These are phyloP conservation scores for Pseudopleuronectes americanus DNA, from an alignment of 2,797 vertebrate genomes.

Conservation along the genomic window DNA sequence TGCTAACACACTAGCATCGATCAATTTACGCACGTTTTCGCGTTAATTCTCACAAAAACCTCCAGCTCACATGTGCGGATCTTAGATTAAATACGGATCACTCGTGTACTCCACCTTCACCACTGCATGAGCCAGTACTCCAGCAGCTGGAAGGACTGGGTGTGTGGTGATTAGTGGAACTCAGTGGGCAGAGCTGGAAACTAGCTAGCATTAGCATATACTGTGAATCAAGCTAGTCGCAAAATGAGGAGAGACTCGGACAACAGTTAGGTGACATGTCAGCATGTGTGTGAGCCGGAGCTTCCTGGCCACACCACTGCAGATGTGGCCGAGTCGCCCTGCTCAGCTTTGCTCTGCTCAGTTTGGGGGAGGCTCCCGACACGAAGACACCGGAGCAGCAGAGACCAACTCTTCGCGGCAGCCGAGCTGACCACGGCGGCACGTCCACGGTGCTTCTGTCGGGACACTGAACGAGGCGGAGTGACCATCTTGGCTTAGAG, in stretches of 20 bases:
- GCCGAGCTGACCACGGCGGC: constrained; percentile 73
- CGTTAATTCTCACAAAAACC: too few species aligned
- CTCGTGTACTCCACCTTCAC: not conserved
- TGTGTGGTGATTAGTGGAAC: too few species aligned
- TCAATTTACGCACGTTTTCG: too few species aligned
- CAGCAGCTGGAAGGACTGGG: too few species aligned
- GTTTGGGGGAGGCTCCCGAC: constrained; percentile 18
- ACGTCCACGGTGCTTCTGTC: constrained; percentile 39
- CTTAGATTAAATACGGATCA: too few species aligned
- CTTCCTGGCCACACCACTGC: constrained; percentile 35
- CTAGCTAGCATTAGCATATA: constrained; percentile 19
- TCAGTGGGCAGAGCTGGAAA: not conserved
- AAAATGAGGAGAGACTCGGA: not conserved
- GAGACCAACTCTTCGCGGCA: constrained; percentile 82
- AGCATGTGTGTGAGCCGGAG: constrained; percentile 70
- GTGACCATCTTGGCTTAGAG: constrained; percentile 54
- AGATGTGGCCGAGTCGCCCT: constrained; percentile 36
- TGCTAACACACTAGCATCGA: too few species aligned
- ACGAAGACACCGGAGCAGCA: constrained; percentile 64
- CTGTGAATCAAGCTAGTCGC: not conserved
- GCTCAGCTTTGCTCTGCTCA: constrained; percentile 79
- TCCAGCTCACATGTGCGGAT: too few species aligned
- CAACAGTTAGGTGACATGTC: too few species aligned
- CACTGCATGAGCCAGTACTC: too few species aligned
- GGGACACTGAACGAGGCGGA: constrained; percentile 67